phyloP scores from a whole-genome alignment of 2,797 vertebrate species.

The Girardinus metallicus region DNA sequence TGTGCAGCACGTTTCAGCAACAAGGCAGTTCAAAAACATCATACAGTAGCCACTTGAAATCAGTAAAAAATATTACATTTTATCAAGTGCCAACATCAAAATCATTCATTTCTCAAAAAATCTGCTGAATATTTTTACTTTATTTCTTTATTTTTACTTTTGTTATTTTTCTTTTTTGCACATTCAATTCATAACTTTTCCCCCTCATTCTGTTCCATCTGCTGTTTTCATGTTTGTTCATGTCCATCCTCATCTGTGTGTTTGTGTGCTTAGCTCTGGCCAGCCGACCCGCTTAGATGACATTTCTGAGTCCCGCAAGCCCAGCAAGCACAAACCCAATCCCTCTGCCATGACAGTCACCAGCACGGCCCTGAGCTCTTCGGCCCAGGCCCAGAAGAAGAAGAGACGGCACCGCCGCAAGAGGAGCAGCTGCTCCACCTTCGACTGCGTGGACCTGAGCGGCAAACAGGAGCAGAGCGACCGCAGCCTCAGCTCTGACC shows the following conservation, averaged over 20 bases:
- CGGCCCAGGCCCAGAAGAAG: conserved; percentile 79
- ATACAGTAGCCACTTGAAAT: too few relatives aligned
- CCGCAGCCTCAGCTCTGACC: conserved; percentile 63
- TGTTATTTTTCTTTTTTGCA: not conserved
- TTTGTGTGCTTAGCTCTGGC: conserved; percentile 75
- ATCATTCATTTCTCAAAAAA: too few relatives aligned
- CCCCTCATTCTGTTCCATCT: conserved; percentile 30
- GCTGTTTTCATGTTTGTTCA: conserved; percentile 8
- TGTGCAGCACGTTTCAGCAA: too few relatives aligned
- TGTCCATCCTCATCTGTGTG: conserved; percentile 41
- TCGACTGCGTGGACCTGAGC: conserved; percentile 67
- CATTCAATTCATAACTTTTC: not conserved
- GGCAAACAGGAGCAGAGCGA: conserved; percentile 66
- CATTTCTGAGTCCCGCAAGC: conserved; percentile 76
- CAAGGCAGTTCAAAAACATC: too few relatives aligned
- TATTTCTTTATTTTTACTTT: too few relatives aligned
- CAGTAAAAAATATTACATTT: too few relatives aligned
- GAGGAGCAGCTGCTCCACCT: conserved; percentile 73
- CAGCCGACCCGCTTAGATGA: conserved; percentile 84
- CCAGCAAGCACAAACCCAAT: conserved; percentile 60
- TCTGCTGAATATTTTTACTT: too few relatives aligned
- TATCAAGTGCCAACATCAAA: too few relatives aligned
- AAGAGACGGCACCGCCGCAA: conserved; percentile 87
- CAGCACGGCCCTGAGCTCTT: conserved; percentile 32
- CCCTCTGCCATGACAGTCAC: conserved; percentile 51